Conservation (phyloP, 2,113 vertebrate species). For the Sus scrofa region T2T-Sscrofa CM000826.6:126549501-126550000, state of each 20-base stretch:
- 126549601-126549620: background rate
- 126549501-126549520: background rate
- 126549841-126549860: background rate
- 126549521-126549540: background rate
- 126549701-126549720: background rate
- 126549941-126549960: background rate
- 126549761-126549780: background rate
- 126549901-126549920: background rate
- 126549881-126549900: background rate
- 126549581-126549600: background rate
- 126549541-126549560: background rate
- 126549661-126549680: background rate
- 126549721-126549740: too few relatives aligned
- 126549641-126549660: background rate
- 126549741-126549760: background rate
- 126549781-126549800: background rate
- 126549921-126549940: background rate
- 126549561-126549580: too few relatives aligned
- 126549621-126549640: background rate
- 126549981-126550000: background rate
- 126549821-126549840: too few relatives aligned
- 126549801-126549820: background rate
- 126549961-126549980: background rate
- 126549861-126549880: background rate
- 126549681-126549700: background rate